A percentile compares a stretch with the other conserved stretches of the same genome.
Evolutionary conservation across 1,140 invertebrate genomes (phyloP).

Genomic region (Drosophila fuyamai): DNA sequence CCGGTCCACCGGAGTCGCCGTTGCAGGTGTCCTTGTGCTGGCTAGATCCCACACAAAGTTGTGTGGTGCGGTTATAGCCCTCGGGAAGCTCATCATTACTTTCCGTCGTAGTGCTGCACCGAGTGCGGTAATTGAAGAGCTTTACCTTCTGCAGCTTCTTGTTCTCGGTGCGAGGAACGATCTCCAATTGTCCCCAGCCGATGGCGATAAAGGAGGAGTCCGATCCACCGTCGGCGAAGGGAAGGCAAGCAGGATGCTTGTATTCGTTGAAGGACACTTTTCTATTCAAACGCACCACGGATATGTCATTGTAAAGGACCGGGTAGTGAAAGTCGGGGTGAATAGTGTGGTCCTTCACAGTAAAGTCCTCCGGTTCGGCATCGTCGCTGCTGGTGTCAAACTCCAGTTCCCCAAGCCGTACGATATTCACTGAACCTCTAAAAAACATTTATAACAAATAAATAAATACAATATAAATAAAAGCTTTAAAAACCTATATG

Average conservation of each 20-base stretch:
- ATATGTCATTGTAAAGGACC: constrained; percentile 63
- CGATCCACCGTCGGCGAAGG: constrained; percentile 39
- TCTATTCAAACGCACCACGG: constrained; percentile 39
- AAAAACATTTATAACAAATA: neutral
- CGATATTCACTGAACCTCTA: constrained; percentile 50
- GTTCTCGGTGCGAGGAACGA: constrained; percentile 18
- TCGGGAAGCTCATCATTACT: constrained; percentile 68
- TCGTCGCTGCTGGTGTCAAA: constrained; percentile 54
- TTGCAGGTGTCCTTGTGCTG: constrained; percentile 84
- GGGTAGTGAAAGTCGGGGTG: constrained; percentile 47
- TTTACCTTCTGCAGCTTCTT: constrained; percentile 85
- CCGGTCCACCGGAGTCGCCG: constrained; percentile 78
- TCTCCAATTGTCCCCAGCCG: constrained; percentile 54
- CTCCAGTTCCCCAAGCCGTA: constrained; percentile 64
- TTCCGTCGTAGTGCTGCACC: constrained; percentile 65
- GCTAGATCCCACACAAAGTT: constrained; percentile 89
- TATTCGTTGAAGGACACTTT: constrained; percentile 51
- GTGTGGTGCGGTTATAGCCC: constrained; percentile 85
- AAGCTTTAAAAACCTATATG: neutral
- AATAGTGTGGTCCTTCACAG: constrained; percentile 16
- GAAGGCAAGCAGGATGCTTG: constrained; percentile 70
- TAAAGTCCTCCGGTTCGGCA: constrained; percentile 62
- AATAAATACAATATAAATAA: too few species aligned
- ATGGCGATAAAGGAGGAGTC: constrained; percentile 41
- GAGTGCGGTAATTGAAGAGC: constrained; percentile 58